A percentile compares a stretch with the other conserved stretches of the same genome.
Evolutionary conservation across 2,888 invertebrate genomes (phyloP).

Genomic region (Dicranocentrus wangi): DNA sequence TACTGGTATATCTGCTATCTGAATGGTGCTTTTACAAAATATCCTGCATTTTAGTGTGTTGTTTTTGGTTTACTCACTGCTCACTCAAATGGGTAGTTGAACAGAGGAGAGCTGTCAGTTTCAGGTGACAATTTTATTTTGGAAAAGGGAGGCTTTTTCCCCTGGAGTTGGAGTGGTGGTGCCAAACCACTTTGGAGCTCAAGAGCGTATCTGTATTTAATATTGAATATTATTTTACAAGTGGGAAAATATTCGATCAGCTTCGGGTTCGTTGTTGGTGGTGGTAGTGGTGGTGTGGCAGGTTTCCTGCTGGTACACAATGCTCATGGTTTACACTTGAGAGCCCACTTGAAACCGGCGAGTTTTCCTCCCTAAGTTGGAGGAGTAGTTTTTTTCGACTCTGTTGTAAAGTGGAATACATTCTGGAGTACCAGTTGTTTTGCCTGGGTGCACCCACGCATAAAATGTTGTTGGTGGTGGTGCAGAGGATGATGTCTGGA

Average conservation of each 20-base stretch:
- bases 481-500: conserved; percentile 34
- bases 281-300: background rate
- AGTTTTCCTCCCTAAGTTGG: conserved; percentile 12
- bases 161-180: background rate
- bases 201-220: no score
- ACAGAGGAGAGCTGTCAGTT: conserved; percentile 63
- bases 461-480: background rate
- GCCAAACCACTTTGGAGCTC: no score
- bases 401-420: no score
- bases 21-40: no score
- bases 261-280: background rate
- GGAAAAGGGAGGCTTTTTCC: background rate
- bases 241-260: background rate
- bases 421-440: background rate
- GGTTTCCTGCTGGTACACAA: background rate
- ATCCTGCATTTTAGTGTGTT: no score
- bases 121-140: conserved; percentile 62
- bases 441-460: conserved; percentile 58
- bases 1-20: no score
- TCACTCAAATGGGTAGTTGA: no score
- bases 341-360: conserved; percentile 26
- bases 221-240: no score
- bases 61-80: no score
- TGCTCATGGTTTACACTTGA: conserved; percentile 29
- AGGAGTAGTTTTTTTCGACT: background rate